Evolutionary conservation across 2,888 invertebrate species (phyloP).

Genomic region (Synergus gifuensis): DNA sequence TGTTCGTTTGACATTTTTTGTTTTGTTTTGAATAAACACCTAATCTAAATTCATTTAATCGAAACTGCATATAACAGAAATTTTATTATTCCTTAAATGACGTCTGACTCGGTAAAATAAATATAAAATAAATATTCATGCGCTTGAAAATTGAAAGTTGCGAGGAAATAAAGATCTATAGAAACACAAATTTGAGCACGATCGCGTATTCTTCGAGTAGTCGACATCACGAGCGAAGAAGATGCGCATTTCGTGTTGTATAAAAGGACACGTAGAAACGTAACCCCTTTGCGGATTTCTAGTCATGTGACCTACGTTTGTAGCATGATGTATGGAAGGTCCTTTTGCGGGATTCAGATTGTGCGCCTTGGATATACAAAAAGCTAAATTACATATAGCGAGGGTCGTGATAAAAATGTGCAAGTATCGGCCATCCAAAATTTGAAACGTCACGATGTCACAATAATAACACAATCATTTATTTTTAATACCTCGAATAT

Average conservation of each 20-base stretch:
- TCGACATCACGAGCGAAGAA: slow-evolving; percentile 52
- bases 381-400: slow-evolving; percentile 40
- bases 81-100: too few species aligned
- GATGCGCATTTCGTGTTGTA: slow-evolving; percentile 52
- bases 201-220: slow-evolving; percentile 59
- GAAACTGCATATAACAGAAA: too few species aligned
- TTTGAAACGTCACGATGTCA: background rate
- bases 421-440: slow-evolving; percentile 9
- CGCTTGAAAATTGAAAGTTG: background rate
- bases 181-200: slow-evolving; percentile 50
- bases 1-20: too few species aligned
- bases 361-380: slow-evolving; percentile 44
- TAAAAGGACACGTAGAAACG: slow-evolving; percentile 56
- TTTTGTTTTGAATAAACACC: too few species aligned
- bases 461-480: too few species aligned
- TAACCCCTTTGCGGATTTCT: slow-evolving; percentile 58
- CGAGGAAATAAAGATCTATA: slow-evolving; percentile 1
- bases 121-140: too few species aligned
- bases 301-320: slow-evolving; percentile 48
- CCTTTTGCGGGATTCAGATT: slow-evolving; percentile 54
- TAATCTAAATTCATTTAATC: too few species aligned
- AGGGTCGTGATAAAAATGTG: slow-evolving; percentile 35
- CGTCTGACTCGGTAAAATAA: too few species aligned
- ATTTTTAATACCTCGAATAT: too few species aligned
- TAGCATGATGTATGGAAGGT: slow-evolving; percentile 55